A percentile compares a stretch with the other conserved stretches of the same genome.
phyloP scores from a whole-genome alignment of 2,888 invertebrate species.

The Venustoraphidia nigricollis region DNA sequence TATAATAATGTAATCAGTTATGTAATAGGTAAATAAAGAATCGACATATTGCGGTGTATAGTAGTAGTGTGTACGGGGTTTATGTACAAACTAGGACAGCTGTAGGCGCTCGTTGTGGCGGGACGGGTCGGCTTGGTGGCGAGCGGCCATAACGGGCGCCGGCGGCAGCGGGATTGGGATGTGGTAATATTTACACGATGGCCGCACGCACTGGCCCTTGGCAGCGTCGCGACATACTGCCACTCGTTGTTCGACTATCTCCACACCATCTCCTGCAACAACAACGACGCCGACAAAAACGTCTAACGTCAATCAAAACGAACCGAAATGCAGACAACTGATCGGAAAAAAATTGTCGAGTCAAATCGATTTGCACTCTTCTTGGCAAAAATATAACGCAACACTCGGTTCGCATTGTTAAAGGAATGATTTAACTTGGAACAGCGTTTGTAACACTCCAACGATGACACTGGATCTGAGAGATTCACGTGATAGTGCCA shows the following conservation, averaged over 20 bases:
- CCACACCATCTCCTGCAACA: slow-evolving; percentile 78
- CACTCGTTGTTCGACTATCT: slow-evolving; percentile 89
- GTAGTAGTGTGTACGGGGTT: background rate
- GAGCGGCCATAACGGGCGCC: slow-evolving; percentile 57
- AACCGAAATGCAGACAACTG: background rate
- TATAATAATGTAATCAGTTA: too few species aligned
- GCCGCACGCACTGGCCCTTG: slow-evolving; percentile 83
- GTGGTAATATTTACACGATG: slow-evolving; percentile 95
- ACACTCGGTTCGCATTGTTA: too few species aligned
- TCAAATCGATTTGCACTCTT: too few species aligned
- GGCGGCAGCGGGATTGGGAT: slow-evolving; percentile 83
- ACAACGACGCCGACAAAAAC: slow-evolving; percentile 3
- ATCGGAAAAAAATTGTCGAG: too few species aligned
- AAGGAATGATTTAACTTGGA: too few species aligned
- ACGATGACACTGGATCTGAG: too few species aligned
- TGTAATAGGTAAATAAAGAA: too few species aligned
- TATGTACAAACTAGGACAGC: slow-evolving; percentile 10
- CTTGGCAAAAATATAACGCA: too few species aligned
- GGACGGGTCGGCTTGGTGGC: slow-evolving; percentile 22
- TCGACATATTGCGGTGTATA: too few species aligned
- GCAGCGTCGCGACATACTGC: slow-evolving; percentile 93
- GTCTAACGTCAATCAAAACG: slow-evolving; percentile 2
- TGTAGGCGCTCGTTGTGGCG: slow-evolving; percentile 22
- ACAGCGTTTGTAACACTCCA: too few species aligned
- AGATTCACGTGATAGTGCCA: too few species aligned